Evolutionary conservation across 2,797 vertebrate genomes (phyloP).

Genomic region (Centropyge bicolor): DNA sequence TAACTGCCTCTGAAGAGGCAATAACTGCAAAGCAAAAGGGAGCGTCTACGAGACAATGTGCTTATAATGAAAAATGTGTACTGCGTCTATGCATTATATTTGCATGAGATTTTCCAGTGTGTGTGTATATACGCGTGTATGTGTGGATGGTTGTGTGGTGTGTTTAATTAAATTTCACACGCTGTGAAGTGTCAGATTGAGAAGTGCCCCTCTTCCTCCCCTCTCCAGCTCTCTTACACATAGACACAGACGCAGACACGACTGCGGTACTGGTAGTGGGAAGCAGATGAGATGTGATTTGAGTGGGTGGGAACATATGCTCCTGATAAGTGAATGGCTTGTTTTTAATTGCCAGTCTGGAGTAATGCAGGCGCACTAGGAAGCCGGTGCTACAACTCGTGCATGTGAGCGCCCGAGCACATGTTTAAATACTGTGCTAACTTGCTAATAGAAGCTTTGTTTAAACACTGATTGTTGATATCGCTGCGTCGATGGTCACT

Average conservation of each 20-base stretch:
- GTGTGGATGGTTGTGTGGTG: conserved; percentile 62
- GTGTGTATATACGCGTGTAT: conserved; percentile 26
- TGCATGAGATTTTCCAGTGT: conserved; percentile 18
- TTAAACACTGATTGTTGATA: background rate
- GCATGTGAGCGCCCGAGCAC: conserved; percentile 4
- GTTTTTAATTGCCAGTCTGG: conserved; percentile 92
- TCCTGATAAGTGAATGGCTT: conserved; percentile 84
- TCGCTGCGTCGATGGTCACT: background rate
- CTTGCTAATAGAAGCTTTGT: background rate
- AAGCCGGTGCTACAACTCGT: conserved; percentile 13
- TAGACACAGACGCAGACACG: conserved; percentile 19
- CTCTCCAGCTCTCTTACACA: conserved; percentile 6
- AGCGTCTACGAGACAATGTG: background rate
- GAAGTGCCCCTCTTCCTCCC: conserved; percentile 19
- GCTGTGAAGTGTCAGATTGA: conserved; percentile 77
- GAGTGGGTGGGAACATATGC: conserved; percentile 64
- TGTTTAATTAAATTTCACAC: conserved; percentile 85
- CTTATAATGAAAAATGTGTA: conserved; percentile 20
- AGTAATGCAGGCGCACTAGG: conserved; percentile 76
- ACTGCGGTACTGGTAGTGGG: conserved; percentile 9
- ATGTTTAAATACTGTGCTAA: conserved; percentile 7
- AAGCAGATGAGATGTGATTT: conserved; percentile 65
- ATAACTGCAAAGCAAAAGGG: background rate
- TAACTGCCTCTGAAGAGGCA: conserved; percentile 7
- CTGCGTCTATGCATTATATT: conserved; percentile 9